Evolutionary conservation across 2,797 vertebrate genomes (phyloP).

Genomic region (Clamator glandarius): DNA sequence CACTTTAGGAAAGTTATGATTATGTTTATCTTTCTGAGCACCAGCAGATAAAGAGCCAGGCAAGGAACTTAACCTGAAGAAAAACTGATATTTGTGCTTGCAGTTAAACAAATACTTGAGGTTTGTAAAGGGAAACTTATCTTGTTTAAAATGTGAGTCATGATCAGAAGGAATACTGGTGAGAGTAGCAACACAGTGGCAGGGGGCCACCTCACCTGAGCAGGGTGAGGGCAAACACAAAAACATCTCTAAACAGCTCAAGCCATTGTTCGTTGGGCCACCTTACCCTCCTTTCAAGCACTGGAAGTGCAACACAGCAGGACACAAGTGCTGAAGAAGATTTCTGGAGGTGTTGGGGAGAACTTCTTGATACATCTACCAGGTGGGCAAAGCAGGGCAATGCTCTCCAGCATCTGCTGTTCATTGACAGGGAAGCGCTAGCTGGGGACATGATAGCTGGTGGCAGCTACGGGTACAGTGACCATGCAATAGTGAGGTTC

Average conservation of each 20-base stretch:
- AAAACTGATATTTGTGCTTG: not conserved
- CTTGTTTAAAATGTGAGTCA: not conserved
- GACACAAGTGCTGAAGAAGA: not conserved
- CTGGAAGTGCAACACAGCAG: not conserved
- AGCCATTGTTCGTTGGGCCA: not conserved
- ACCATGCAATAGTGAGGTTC: not conserved
- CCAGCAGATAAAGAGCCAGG: not conserved
- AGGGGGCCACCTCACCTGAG: not conserved
- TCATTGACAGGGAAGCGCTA: not conserved
- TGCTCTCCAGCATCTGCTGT: not conserved
- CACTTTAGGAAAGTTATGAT: not conserved
- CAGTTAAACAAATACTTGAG: not conserved
- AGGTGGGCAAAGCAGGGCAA: not conserved
- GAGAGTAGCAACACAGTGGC: not conserved
- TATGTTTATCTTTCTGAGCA: not conserved
- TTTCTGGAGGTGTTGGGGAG: not conserved
- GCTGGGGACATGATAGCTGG: accelerated
- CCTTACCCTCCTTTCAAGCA: not conserved
- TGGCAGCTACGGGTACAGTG: not conserved
- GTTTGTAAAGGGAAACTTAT: not conserved
- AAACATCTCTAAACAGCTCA: not conserved
- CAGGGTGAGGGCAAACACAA: not conserved
- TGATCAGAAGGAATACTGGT: accelerated
- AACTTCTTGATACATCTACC: not conserved
- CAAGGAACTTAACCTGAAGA: not conserved